Conservation (phyloP, 2,797 vertebrate species). For the Centroberyx gerrardi region DNA sequence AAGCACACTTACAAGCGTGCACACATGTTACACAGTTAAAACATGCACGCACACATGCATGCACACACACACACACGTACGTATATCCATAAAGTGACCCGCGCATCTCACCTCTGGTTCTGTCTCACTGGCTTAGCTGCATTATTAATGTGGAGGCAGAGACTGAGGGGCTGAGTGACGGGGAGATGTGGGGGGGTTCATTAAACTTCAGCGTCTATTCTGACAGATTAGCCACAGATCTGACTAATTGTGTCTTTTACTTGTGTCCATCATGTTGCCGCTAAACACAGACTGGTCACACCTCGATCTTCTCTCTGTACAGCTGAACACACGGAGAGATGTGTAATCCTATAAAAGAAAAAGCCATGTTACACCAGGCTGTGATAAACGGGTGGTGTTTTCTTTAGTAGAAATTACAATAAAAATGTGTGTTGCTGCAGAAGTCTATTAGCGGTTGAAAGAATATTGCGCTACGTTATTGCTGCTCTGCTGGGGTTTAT, state of each 20-base stretch:
- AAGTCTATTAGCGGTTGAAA: slow-evolving; percentile 2
- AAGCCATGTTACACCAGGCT: background rate
- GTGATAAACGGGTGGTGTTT: too few relatives aligned
- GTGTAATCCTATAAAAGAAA: background rate
- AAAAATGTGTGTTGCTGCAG: too few relatives aligned
- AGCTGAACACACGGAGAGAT: background rate
- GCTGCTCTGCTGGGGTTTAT: slow-evolving; percentile 22
- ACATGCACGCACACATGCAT: background rate
- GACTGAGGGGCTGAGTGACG: slow-evolving; percentile 42
- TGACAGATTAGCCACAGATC: slow-evolving; percentile 37
- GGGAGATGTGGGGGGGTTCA: slow-evolving; percentile 39
- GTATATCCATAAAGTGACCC: slow-evolving; percentile 8
- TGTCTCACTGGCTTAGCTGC: slow-evolving; percentile 23
- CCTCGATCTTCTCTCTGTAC: background rate
- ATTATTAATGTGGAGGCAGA: slow-evolving; percentile 52
- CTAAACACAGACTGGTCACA: slow-evolving; percentile 18
- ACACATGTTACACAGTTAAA: background rate
- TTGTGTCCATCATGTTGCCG: slow-evolving; percentile 25
- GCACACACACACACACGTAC: background rate
- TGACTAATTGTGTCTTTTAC: slow-evolving; percentile 30
- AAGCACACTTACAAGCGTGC: background rate
- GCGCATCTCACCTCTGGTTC: slow-evolving; percentile 1
- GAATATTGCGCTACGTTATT: slow-evolving; percentile 22
- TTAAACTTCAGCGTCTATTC: slow-evolving; percentile 46
- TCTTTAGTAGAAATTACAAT: too few relatives aligned